phyloP scores from a whole-genome alignment of 2,888 invertebrate species.

The Campoplex nolae region DNA sequence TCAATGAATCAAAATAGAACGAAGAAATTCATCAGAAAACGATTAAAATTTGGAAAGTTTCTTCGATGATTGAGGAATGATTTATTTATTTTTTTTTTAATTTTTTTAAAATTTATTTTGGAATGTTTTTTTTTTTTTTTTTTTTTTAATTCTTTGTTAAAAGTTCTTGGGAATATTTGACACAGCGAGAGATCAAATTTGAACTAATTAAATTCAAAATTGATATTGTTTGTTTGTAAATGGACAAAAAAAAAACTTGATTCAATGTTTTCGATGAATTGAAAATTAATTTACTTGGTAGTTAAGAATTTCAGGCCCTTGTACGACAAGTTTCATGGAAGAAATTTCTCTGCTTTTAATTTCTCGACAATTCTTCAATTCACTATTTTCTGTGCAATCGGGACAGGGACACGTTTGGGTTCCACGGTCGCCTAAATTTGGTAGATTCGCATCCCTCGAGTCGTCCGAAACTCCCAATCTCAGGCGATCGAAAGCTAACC shows the following conservation, averaged over 20 bases:
- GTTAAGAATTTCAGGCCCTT: conserved; percentile 79
- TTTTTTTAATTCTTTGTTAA: too few species aligned
- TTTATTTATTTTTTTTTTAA: background rate
- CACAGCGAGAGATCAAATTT: too few species aligned
- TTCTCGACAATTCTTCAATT: conserved; percentile 51
- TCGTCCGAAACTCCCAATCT: conserved; percentile 67
- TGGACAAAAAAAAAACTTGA: too few species aligned
- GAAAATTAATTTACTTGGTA: conserved; percentile 76
- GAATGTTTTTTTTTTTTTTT: too few species aligned
- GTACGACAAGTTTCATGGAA: conserved; percentile 76
- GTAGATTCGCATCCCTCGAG: conserved; percentile 44
- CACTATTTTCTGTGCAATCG: conserved; percentile 65
- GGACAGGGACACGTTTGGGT: conserved; percentile 75
- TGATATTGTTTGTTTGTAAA: too few species aligned
- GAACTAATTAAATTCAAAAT: too few species aligned
- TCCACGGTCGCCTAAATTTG: conserved; percentile 53
- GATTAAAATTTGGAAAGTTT: too few species aligned
- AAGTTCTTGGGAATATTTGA: too few species aligned
- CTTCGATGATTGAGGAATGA: background rate
- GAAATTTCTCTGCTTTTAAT: conserved; percentile 78
- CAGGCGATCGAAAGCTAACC: conserved; percentile 74
- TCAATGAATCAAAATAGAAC: background rate
- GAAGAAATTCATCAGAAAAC: too few species aligned
- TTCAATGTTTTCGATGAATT: background rate
- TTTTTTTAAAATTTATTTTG: too few species aligned